Evolutionary conservation across 2,797 vertebrate species (phyloP).

Genomic region (Rhyacichthys aspro): DNA sequence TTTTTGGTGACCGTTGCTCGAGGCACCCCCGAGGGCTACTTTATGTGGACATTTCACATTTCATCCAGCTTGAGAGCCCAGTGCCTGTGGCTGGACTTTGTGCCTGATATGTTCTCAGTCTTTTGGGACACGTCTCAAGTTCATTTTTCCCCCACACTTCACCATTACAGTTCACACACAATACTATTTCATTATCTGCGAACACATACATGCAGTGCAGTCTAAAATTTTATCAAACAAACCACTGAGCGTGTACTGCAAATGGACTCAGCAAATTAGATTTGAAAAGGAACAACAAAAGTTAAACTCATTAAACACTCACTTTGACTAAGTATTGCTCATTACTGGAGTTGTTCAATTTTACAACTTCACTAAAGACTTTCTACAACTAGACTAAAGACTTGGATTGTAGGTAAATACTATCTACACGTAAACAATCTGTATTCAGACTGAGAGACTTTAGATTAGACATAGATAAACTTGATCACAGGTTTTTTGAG

Average conservation of each 20-base stretch:
- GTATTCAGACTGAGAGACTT: too few relatives aligned
- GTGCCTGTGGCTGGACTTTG: conserved; percentile 45
- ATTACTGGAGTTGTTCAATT: too few relatives aligned
- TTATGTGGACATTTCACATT: conserved; percentile 39
- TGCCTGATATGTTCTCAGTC: conserved; percentile 24
- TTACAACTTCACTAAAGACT: too few relatives aligned
- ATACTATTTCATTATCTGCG: conserved; percentile 25
- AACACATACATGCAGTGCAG: conserved; percentile 4
- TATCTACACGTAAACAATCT: too few relatives aligned
- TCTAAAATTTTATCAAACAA: neutral
- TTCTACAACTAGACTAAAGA: too few relatives aligned
- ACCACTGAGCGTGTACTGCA: conserved; percentile 12
- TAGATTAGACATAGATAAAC: too few relatives aligned
- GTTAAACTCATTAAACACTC: too few relatives aligned
- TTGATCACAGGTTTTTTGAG: too few relatives aligned
- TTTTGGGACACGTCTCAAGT: conserved; percentile 31
- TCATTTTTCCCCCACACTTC: conserved; percentile 7
- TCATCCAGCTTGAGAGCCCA: conserved; percentile 33
- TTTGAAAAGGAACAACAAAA: too few relatives aligned
- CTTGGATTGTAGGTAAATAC: too few relatives aligned
- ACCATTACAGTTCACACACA: conserved; percentile 20
- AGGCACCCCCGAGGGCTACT: conserved; percentile 58
- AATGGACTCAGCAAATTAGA: neutral
- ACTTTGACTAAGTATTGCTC: too few relatives aligned
- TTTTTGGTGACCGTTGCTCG: conserved; percentile 53